Evolutionary conservation across 2,797 vertebrate species (phyloP).

Genomic region (Enteromius paludinosus): DNA sequence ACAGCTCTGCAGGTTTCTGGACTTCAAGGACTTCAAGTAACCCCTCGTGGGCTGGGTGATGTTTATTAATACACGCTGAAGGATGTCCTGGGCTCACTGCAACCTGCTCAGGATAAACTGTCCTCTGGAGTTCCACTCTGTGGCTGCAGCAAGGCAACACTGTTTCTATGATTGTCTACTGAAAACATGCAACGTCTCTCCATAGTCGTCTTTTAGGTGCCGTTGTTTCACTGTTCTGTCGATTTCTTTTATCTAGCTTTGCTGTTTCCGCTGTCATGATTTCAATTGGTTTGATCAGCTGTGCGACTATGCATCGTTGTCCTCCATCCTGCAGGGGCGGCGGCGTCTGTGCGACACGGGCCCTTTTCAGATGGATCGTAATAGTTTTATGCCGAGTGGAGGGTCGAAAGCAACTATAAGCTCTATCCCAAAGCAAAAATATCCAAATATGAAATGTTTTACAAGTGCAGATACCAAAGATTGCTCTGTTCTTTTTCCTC

Average conservation of each 20-base stretch:
- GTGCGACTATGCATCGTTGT: constrained; percentile 98
- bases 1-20: constrained; percentile 83
- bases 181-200: constrained; percentile 25
- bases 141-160: constrained; percentile 47
- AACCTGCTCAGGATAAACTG: constrained; percentile 86
- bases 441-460: constrained; percentile 99
- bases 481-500: constrained; percentile 80
- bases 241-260: constrained; percentile 64
- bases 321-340: constrained; percentile 89
- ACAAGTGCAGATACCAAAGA: constrained; percentile 99
- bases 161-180: constrained; percentile 63
- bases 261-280: constrained; percentile 59
- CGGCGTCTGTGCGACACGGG: constrained; percentile 74
- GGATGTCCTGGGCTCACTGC: constrained; percentile 85
- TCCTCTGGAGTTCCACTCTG: constrained; percentile 55
- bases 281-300: constrained; percentile 82
- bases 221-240: constrained; percentile 50
- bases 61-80: constrained; percentile 88
- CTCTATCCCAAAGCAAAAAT: constrained; percentile 99
- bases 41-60: constrained; percentile 86
- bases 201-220: constrained; percentile 21
- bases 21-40: constrained; percentile 76
- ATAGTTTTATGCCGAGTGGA: constrained; percentile 86
- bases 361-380: constrained; percentile 74
- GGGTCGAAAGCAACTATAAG: constrained; percentile 92